Percentiles rank a stretch among this genome's conserved stretches.
These are phyloP conservation scores for Hephaestus fuliginosus DNA, from an alignment of 2,797 vertebrate genomes.

Conservation along the genomic window DNA sequence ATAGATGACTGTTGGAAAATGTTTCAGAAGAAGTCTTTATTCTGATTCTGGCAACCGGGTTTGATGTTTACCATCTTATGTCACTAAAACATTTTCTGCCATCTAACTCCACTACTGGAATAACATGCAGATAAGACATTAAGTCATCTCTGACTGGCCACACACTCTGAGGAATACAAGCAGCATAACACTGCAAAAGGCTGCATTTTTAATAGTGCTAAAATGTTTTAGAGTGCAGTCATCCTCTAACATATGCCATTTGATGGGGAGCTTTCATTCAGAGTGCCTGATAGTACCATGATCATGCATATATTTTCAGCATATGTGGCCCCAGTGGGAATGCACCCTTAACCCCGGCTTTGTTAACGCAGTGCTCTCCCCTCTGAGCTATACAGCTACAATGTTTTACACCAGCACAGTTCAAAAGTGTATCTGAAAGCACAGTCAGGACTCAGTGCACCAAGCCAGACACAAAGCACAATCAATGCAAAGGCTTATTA, in stretches of 20 bases:
- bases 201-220: slow-evolving; percentile 21
- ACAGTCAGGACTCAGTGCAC: slow-evolving; percentile 21
- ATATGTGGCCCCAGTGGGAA: slow-evolving; percentile 41
- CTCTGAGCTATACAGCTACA: not conserved
- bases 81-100: not conserved
- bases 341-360: slow-evolving; percentile 25
- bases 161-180: not conserved
- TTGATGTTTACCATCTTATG: not conserved
- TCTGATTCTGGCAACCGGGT: not conserved
- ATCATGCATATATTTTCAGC: slow-evolving; percentile 42
- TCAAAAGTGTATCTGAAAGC: slow-evolving; percentile 45
- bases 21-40: slow-evolving; percentile 6
- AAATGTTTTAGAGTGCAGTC: slow-evolving; percentile 24
- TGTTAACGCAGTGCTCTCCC: slow-evolving; percentile 21
- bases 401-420: slow-evolving; percentile 24
- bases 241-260: slow-evolving; percentile 26
- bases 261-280: slow-evolving; percentile 44
- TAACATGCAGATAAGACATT: not conserved
- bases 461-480: not conserved
- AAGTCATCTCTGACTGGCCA: not conserved
- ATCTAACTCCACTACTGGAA: not conserved
- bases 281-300: slow-evolving; percentile 21
- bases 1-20: not conserved
- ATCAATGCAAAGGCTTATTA: not conserved
- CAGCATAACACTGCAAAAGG: not conserved